Evolutionary conservation across 2,113 vertebrate species (phyloP), one percentile per base, ranked within the genome.

Genomic region (Tetrax tetrax): DNA sequence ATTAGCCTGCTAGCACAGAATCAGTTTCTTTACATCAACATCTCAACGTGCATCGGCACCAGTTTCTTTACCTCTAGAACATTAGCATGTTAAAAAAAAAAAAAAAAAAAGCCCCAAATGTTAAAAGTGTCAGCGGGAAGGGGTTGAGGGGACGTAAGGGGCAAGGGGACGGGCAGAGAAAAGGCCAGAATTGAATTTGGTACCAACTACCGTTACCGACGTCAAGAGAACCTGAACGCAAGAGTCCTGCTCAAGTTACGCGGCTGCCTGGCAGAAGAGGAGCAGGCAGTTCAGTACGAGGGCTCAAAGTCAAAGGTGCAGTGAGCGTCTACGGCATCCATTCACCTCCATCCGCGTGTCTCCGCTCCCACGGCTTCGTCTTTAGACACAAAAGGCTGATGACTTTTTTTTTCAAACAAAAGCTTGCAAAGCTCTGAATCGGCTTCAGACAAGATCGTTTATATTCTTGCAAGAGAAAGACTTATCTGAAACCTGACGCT

Each of bases 91-190:
- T 1, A 68, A 35, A 57, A 50, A 57, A 71, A 70, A 9, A 1
- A 10, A 79, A 75, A 38, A 15, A 43, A 43, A 43, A 43, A 43
- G 41, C 41, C 10, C 41, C 41, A 43, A 16, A 15, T 43, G 41
- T 29, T 70, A 10, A 2, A 88, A 33, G 20, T 13, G 8, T 45
- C 4, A 2, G n/a, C 18, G 10, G 16, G 28, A 43, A 22, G 3
- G 7, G 4, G 1, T 19, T 1, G 2, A 4, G 15, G 17, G 12
- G 18, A 16, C 6, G 14, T 18, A 48, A 56, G 4, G 4, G 12
- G 10, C 17, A 65, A 51, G 12, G 22, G 31, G 14, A 31, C 31
- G 56, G 5, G 21, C 23, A 57, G 23, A 75, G 33, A 11, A 7
- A 50, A 69, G 12, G 17, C 25, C 25, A 50, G 16, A 69, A 54